Percentiles rank a stretch among this genome's conserved stretches.
Conservation (phyloP, 2,113 vertebrate genomes). For the Corydoras sp. region DNA sequence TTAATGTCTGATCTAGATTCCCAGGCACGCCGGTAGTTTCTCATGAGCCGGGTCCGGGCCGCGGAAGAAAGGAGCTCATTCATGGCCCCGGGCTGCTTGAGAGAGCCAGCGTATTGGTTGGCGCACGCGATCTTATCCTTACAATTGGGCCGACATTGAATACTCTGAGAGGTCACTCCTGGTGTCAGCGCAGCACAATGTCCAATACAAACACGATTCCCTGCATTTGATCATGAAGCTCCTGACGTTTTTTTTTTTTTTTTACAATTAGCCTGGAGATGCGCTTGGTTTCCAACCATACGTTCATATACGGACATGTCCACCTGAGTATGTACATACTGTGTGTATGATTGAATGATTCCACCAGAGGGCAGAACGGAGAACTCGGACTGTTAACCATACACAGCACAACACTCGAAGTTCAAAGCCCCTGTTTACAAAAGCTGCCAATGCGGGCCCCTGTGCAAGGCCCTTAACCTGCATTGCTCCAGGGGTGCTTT, state of each 20-base stretch:
- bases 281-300: too few relatives aligned
- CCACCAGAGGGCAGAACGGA: too few relatives aligned
- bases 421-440: too few relatives aligned
- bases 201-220: constrained; percentile 46
- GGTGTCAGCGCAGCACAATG: constrained; percentile 46
- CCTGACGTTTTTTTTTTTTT: constrained; percentile 29
- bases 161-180: constrained; percentile 47
- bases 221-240: constrained; percentile 36
- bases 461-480: too few relatives aligned
- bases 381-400: too few relatives aligned
- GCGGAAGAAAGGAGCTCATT: constrained; percentile 44
- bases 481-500: too few relatives aligned
- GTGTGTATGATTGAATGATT: too few relatives aligned
- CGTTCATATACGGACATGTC: too few relatives aligned
- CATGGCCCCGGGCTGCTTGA: constrained; percentile 36
- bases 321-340: too few relatives aligned
- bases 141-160: constrained; percentile 48
- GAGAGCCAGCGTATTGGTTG: constrained; percentile 39
- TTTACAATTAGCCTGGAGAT: constrained; percentile 6
- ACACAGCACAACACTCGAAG: too few relatives aligned
- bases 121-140: constrained; percentile 42
- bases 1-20: constrained; percentile 36
- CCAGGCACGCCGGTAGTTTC: constrained; percentile 40
- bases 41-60: constrained; percentile 34
- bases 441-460: too few relatives aligned